phyloP scores from a whole-genome alignment of 2,888 invertebrate genomes.

The Molorchus minor region DNA sequence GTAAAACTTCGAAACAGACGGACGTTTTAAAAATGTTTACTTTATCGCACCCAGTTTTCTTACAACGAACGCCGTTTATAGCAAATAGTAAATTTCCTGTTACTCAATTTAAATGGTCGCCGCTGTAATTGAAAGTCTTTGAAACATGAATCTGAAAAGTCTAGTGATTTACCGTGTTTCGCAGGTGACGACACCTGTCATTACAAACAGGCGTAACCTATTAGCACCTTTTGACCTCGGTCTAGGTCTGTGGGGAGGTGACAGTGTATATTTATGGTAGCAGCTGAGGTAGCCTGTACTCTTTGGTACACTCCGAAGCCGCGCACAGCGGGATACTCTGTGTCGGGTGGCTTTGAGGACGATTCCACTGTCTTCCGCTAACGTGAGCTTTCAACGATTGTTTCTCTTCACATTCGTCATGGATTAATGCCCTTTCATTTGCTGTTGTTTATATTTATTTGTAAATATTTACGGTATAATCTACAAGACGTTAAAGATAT shows the following conservation, averaged over 20 bases:
- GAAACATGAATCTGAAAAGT: conserved; percentile 4
- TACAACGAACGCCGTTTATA: not conserved
- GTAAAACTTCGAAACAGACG: too few species aligned
- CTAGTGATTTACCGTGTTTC: conserved; percentile 6
- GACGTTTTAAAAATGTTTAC: too few species aligned
- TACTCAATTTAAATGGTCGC: not conserved
- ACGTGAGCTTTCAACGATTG: conserved; percentile 10
- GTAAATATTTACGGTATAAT: not conserved
- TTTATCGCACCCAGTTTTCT: not conserved
- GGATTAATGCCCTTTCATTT: conserved; percentile 5
- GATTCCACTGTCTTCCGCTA: conserved; percentile 14
- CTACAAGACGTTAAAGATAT: too few species aligned
- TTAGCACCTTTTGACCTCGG: conserved; percentile 45
- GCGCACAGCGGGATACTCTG: conserved; percentile 40
- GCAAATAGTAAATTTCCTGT: not conserved
- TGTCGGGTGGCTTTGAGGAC: conserved; percentile 20
- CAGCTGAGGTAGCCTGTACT: conserved; percentile 40
- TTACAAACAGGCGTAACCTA: conserved; percentile 42
- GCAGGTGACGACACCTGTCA: conserved; percentile 43
- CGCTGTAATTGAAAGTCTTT: conserved; percentile 1
- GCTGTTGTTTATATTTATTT: not conserved
- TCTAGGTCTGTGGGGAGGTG: conserved; percentile 38
- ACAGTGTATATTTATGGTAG: conserved; percentile 46
- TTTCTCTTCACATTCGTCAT: not conserved
- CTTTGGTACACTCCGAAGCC: conserved; percentile 41